Conservation (phyloP, 1,140 invertebrate genomes). For the Pemphigus obesinymphae region DNA sequence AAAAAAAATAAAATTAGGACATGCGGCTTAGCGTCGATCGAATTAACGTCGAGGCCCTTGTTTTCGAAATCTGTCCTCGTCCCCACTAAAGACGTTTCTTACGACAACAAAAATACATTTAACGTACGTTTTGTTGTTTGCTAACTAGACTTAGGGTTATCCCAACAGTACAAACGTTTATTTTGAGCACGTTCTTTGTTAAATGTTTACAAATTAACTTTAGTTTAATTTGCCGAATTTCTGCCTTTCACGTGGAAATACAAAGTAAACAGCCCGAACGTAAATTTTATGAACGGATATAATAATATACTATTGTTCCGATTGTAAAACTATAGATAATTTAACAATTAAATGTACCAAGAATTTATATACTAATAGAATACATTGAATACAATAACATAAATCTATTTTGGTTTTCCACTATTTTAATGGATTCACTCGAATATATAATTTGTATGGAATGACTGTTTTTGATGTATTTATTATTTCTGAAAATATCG, state of each 20-base stretch:
- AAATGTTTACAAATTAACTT: conserved; percentile 14
- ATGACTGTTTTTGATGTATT: no score
- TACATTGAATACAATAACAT: no score
- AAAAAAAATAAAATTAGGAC: background rate
- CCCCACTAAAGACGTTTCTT: background rate
- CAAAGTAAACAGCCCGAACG: background rate
- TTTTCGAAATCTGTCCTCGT: conserved; percentile 1
- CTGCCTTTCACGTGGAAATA: background rate
- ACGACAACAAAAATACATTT: background rate
- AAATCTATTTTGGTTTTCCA: no score
- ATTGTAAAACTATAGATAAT: no score
- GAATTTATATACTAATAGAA: no score
- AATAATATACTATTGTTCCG: no score
- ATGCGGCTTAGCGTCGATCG: background rate
- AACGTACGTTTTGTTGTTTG: background rate
- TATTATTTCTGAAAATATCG: no score
- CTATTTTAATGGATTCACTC: no score
- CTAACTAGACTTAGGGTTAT: background rate
- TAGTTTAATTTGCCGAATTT: background rate
- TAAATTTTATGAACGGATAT: background rate
- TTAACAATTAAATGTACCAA: no score
- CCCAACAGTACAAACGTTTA: background rate
- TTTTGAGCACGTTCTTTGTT: background rate
- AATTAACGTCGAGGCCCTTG: conserved; percentile 10
- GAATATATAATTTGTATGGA: no score